Evolutionary conservation across 2,888 invertebrate species (phyloP), one percentile per base, ranked within the genome.

Genomic region (Tiliacea citrago): DNA sequence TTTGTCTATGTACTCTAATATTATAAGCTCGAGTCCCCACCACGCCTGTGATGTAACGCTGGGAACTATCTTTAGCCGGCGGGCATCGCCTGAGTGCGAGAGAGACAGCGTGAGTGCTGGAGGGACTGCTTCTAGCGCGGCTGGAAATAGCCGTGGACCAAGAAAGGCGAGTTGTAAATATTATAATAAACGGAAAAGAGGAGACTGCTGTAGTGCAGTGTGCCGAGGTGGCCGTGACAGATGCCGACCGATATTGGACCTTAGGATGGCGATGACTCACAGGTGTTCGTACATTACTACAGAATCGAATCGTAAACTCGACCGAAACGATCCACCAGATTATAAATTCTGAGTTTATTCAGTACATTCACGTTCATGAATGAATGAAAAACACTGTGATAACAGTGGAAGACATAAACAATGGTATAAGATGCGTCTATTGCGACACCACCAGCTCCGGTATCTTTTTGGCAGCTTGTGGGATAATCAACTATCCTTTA

Each of bases 81-180:
- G 89, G 91, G 92, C 89, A 85, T 86, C 79, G 69, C 79, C 60
- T 89, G 91, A 82, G 95, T 87, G 94, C 89, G 94, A 94, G 91
- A 68, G 94, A 89, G 96, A 95, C 90, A 88, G 90, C 84, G 69
- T 81, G 76, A 87, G 60, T 88, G 92, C 95, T 95, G 95, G 94
- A 95, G 94, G 85, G 92, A 90, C 92, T 92, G 89, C 92, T 89
- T 90, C 89, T 85, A 88, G 86, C 90, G 88, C 91, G 90, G 93
- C 96, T 97, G 97, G 97, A 97, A 97, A 96, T 96, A 96, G 97
- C 93, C 93, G 92, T 96, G 94, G 95, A 92, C 97, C 97, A 97
- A 97, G 97, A 97, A 97, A 97, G 97, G 97, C 96, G 97, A 96
- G 93, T 95, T 93, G 94, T 95, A 95, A 95, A 96, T 96, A 96